Conservation (phyloP, 2,888 invertebrate genomes). For the Deladenus siricidicola region DNA sequence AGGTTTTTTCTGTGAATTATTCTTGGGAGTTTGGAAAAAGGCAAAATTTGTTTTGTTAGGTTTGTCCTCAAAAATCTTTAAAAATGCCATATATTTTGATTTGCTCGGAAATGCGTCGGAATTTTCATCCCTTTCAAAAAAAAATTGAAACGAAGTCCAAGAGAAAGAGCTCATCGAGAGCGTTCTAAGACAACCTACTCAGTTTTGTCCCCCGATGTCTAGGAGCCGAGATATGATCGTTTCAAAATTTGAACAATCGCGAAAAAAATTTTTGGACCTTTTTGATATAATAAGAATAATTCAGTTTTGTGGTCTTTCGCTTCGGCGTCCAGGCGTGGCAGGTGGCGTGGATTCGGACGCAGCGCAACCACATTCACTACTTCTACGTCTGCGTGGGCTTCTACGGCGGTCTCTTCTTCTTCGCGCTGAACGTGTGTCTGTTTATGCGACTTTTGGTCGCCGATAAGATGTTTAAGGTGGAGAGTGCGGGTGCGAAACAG, state of each 20-base stretch:
- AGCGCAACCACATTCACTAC: conserved; percentile 26
- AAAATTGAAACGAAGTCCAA: background rate
- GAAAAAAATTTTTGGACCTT: background rate
- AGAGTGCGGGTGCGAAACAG: background rate
- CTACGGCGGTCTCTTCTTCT: conserved; percentile 34
- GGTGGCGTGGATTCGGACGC: conserved; percentile 26
- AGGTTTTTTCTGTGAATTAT: too few relatives aligned
- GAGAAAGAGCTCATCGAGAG: too few relatives aligned
- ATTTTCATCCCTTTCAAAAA: background rate
- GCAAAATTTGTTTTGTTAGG: too few relatives aligned
- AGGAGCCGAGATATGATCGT: too few relatives aligned
- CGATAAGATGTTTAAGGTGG: conserved; percentile 17
- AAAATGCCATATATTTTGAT: background rate
- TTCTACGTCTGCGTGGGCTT: conserved; percentile 28
- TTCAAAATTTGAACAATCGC: background rate
- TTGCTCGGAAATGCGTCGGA: background rate
- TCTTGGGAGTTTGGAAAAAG: too few relatives aligned
- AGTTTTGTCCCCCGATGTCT: too few relatives aligned
- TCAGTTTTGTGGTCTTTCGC: conserved; percentile 42
- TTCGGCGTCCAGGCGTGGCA: conserved; percentile 38
- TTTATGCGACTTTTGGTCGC: conserved; percentile 41
- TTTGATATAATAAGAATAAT: too few relatives aligned
- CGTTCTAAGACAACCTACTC: too few relatives aligned
- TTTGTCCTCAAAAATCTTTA: background rate
- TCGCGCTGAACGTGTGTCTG: conserved; percentile 36